Conservation (phyloP, 2,888 invertebrate genomes). For the Drosophila mulleri region DNA sequence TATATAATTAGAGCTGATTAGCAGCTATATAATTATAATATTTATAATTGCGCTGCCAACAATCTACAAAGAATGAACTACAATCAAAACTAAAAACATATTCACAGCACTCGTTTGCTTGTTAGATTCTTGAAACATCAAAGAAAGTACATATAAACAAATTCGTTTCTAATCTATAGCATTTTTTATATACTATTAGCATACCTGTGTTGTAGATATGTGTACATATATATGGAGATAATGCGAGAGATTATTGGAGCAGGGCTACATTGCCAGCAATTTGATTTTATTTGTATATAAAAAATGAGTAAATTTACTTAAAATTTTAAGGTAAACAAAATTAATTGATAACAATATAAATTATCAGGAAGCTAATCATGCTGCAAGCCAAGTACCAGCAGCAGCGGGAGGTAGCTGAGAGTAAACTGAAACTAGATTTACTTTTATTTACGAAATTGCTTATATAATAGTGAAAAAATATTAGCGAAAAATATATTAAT, state of each 20-base stretch:
- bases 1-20: conserved; percentile 63
- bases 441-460: neutral
- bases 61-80: neutral
- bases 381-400: neutral
- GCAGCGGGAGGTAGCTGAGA: neutral
- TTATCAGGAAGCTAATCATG: neutral
- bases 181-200: neutral
- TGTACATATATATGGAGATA: neutral
- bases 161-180: neutral
- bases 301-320: neutral
- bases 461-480: neutral
- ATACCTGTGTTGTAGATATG: neutral
- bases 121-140: neutral
- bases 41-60: conserved; percentile 36
- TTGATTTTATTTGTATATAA: neutral
- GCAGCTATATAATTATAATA: conserved; percentile 48
- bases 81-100: conserved; percentile 3
- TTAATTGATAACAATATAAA: conserved; percentile 1
- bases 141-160: conserved; percentile 1
- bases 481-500: neutral
- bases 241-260: neutral
- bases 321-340: neutral
- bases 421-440: neutral
- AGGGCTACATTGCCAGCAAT: neutral
- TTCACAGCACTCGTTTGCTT: neutral